Evolutionary conservation across 2,113 vertebrate species (phyloP).

Genomic region (Ophthalmolycus amberensis): DNA sequence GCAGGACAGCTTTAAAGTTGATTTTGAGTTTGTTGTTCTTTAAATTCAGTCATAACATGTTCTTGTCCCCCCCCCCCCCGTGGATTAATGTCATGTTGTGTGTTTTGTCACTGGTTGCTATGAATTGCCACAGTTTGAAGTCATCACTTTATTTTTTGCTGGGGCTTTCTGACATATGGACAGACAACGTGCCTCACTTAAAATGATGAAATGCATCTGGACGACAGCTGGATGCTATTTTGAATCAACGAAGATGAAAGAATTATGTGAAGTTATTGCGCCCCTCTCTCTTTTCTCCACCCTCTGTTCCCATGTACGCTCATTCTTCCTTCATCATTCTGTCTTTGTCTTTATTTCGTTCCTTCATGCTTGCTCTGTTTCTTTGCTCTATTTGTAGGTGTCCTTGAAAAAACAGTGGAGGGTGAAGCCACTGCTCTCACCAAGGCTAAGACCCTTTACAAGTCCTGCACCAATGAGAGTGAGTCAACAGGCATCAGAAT

Average conservation of each 20-base stretch:
- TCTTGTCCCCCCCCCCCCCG: background rate
- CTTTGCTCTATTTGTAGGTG: constrained; percentile 82
- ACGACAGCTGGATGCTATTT: constrained; percentile 32
- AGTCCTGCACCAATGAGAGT: constrained; percentile 95
- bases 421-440: constrained; percentile 85
- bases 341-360: constrained; percentile 10
- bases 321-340: constrained; percentile 20
- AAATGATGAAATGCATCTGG: constrained; percentile 36
- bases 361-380: constrained; percentile 51
- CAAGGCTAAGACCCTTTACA: constrained; percentile 94
- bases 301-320: background rate
- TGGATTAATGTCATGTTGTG: background rate
- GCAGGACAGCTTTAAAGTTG: background rate
- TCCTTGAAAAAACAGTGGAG: constrained; percentile 84
- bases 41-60: background rate
- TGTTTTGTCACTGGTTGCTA: constrained; percentile 15
- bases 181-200: constrained; percentile 23
- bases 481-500: constrained; percentile 72
- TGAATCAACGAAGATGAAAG: constrained; percentile 15
- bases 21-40: background rate
- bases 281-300: background rate
- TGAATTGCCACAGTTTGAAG: background rate
- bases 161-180: background rate
- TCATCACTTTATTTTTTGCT: constrained; percentile 3
- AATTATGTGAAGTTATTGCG: constrained; percentile 2